Evolutionary conservation across 1,140 invertebrate genomes (phyloP).

Genomic region (Zaprionus kolodkinae): DNA sequence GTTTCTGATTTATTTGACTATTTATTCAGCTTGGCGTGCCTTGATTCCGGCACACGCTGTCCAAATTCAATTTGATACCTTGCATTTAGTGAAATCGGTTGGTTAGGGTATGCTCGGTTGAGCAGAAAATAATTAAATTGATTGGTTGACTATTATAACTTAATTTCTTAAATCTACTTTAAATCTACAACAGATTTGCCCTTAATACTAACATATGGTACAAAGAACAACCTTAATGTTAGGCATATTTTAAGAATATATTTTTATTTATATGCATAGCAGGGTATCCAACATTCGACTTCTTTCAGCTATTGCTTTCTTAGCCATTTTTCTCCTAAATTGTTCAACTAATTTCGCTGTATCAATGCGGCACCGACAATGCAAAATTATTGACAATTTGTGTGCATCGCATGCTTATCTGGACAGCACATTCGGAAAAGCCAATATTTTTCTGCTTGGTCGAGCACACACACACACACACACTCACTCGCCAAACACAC

Average conservation of each 20-base stretch:
- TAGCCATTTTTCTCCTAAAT: not conserved
- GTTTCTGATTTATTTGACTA: not conserved
- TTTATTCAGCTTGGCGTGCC: slow-evolving; percentile 1
- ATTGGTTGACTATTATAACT: no score
- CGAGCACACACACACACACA: not conserved
- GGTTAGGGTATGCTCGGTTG: not conserved
- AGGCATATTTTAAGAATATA: no score
- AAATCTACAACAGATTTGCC: no score
- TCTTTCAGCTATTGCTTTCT: not conserved
- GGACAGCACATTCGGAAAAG: not conserved
- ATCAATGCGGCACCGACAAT: not conserved
- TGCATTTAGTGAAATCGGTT: not conserved
- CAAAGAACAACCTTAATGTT: no score
- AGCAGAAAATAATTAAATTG: no score
- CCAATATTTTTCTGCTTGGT: slow-evolving; percentile 16
- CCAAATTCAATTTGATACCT: not conserved
- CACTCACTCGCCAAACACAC: not conserved
- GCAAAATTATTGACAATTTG: slow-evolving; percentile 11
- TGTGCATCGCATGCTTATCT: slow-evolving; percentile 18
- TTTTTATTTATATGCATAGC: not conserved
- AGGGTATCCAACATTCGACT: not conserved
- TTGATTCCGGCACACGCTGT: not conserved
- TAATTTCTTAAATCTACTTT: no score
- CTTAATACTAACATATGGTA: no score
- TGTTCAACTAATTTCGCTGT: slow-evolving; percentile 5